phyloP scores from a whole-genome alignment of 2,797 vertebrate species.

The Champsocephalus gunnari region DNA sequence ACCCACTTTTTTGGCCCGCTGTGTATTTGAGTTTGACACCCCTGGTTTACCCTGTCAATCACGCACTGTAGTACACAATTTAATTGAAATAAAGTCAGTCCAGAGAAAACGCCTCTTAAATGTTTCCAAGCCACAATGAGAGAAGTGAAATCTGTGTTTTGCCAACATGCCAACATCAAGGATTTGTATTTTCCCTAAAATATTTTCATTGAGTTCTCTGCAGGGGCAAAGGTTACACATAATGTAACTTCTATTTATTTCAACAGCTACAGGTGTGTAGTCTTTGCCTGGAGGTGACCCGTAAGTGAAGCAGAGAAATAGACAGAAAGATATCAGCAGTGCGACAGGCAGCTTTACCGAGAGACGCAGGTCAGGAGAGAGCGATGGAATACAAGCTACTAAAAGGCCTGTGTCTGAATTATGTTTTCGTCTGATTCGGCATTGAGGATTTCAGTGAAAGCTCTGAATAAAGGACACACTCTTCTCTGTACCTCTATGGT shows the following conservation, averaged over 20 bases:
- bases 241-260: not conserved
- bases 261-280: not conserved
- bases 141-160: constrained; percentile 33
- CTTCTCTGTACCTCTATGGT: constrained; percentile 54
- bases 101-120: constrained; percentile 17
- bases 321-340: constrained; percentile 23
- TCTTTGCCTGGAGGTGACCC: constrained; percentile 4
- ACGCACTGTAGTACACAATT: no score
- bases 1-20: no score
- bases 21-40: no score
- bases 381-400: constrained; percentile 41
- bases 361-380: constrained; percentile 34
- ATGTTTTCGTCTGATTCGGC: constrained; percentile 62
- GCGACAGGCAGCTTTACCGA: constrained; percentile 33
- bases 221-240: constrained; percentile 14
- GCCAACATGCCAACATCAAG: not conserved
- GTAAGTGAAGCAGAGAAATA: constrained; percentile 11
- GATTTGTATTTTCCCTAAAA: not conserved
- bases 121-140: constrained; percentile 32
- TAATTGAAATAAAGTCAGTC: constrained; percentile 20
- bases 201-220: constrained; percentile 1
- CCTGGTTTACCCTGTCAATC: no score
- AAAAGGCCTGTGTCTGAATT: constrained; percentile 64
- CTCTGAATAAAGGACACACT: constrained; percentile 67
- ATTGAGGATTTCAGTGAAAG: constrained; percentile 66